These are phyloP conservation scores for Sinocyclocheilus grahami DNA, from an alignment of 2,113 vertebrate genomes.

Conservation along the genomic window DNA sequence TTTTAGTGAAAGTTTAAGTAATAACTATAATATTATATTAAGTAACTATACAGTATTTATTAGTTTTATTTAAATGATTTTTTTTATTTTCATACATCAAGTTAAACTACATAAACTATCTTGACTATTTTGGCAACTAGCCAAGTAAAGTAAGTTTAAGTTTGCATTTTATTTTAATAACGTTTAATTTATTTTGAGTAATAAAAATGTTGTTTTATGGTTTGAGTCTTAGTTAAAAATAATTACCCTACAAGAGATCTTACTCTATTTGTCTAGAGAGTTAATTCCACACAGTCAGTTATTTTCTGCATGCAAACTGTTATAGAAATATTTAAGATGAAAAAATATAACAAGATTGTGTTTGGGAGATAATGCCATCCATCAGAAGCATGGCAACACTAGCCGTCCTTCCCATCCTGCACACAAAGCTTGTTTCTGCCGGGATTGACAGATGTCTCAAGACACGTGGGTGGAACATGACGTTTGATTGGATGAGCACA, in stretches of 20 bases:
- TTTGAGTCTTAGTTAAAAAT: neutral
- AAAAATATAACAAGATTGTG: neutral
- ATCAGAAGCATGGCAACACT: constrained; percentile 55
- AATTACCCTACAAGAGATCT: neutral
- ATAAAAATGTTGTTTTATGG: neutral
- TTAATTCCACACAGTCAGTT: neutral
- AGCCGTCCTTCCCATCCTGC: constrained; percentile 63
- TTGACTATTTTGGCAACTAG: too few species aligned
- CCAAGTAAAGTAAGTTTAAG: too few species aligned
- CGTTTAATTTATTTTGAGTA: neutral
- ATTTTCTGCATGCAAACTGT: neutral
- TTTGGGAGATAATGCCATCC: constrained; percentile 28
- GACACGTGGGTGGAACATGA: constrained; percentile 67
- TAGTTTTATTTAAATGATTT: too few species aligned
- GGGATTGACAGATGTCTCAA: constrained; percentile 77
- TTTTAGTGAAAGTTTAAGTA: too few species aligned
- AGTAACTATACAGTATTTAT: too few species aligned
- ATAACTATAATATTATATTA: too few species aligned
- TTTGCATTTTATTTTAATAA: neutral
- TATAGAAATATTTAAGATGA: neutral
- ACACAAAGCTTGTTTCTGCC: constrained; percentile 70
- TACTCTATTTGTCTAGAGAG: neutral
- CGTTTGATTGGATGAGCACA: constrained; percentile 66
- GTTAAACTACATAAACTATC: too few species aligned
- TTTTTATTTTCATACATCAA: too few species aligned